phyloP scores from a whole-genome alignment of 2,113 vertebrate genomes.

The Phasianus colchicus region DNA sequence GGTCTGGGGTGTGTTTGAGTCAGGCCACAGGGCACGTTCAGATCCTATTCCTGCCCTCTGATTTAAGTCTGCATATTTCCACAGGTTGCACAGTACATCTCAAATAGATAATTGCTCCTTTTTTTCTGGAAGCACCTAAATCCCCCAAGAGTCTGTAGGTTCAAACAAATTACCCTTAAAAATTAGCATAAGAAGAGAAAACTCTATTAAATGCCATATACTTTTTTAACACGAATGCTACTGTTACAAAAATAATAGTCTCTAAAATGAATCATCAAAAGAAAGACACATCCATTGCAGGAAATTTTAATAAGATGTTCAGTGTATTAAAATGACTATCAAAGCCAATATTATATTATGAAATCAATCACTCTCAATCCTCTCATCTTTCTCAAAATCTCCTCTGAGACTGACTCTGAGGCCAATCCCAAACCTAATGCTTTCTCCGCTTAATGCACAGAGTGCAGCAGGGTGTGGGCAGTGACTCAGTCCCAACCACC shows the following conservation, averaged over 20 bases:
- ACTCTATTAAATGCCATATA: slow-evolving; percentile 22
- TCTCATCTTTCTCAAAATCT: not conserved
- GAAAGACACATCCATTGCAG: not conserved
- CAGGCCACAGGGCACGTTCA: not conserved
- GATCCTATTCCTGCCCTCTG: not conserved
- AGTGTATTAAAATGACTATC: not conserved
- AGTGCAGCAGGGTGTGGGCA: not conserved
- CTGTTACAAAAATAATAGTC: not conserved
- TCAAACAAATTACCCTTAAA: slow-evolving; percentile 46
- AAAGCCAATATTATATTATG: not conserved
- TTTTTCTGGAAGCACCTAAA: slow-evolving; percentile 17
- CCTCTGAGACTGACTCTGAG: not conserved
- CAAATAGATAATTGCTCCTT: not conserved
- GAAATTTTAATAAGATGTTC: slow-evolving; percentile 13
- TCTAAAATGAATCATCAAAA: slow-evolving; percentile 25
- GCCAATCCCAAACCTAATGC: not conserved
- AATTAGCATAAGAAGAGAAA: slow-evolving; percentile 34
- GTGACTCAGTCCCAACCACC: not conserved
- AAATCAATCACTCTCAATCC: slow-evolving; percentile 7
- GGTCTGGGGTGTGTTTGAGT: not conserved
- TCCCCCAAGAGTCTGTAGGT: not conserved
- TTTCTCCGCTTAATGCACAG: not conserved
- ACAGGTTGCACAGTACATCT: not conserved
- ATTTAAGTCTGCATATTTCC: not conserved
- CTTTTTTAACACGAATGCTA: slow-evolving; percentile 18